Percentiles rank a stretch among this genome's conserved stretches.
Conservation (phyloP, 2,888 invertebrate genomes). For the Drosophila subquinaria region DNA sequence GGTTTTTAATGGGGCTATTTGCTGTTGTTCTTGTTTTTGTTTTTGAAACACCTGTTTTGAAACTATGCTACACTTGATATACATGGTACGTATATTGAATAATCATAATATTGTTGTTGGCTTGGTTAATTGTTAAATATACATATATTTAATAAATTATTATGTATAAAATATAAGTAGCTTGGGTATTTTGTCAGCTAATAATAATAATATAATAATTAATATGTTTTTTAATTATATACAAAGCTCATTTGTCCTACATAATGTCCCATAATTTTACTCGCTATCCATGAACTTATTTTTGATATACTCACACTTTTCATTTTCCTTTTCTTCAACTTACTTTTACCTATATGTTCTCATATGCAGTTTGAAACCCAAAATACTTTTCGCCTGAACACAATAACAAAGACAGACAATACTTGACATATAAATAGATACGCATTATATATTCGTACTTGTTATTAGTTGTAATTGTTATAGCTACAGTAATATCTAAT, state of each 20-base stretch:
- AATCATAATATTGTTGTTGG: constrained; percentile 54
- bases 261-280: constrained; percentile 35
- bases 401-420: constrained; percentile 41
- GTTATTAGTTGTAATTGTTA: constrained; percentile 39
- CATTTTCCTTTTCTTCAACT: constrained; percentile 1
- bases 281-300: constrained; percentile 31
- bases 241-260: constrained; percentile 76
- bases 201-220: constrained; percentile 24
- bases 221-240: constrained; percentile 56
- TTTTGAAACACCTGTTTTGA: constrained; percentile 75
- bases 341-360: constrained; percentile 75
- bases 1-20: constrained; percentile 11
- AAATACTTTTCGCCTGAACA: constrained; percentile 48
- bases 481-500: constrained; percentile 49
- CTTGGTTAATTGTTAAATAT: constrained; percentile 40
- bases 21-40: constrained; percentile 42
- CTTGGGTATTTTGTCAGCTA: constrained; percentile 31
- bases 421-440: constrained; percentile 29
- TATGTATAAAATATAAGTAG: constrained; percentile 63
- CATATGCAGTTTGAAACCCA: constrained; percentile 78
- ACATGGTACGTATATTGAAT: constrained; percentile 52
- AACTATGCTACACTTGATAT: constrained; percentile 67
- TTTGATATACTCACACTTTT: constrained; percentile 7
- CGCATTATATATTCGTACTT: constrained; percentile 11
- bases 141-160: constrained; percentile 31